phyloP scores from a whole-genome alignment of 2,113 vertebrate species.

The Takifugu flavidus region DNA sequence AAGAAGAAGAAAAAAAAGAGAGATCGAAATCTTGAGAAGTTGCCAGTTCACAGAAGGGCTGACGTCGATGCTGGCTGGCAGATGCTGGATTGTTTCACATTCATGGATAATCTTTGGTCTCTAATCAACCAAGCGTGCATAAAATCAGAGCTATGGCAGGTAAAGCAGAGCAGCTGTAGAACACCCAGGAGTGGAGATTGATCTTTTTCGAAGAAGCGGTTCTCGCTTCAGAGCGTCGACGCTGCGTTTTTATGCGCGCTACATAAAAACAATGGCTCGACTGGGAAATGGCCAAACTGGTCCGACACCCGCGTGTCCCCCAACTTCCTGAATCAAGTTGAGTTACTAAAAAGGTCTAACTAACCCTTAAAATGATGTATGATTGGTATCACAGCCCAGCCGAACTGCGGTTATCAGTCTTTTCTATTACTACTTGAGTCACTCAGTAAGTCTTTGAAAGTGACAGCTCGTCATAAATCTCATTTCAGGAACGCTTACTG shows the following conservation, averaged over 20 bases:
- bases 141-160: constrained; percentile 15
- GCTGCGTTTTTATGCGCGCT: neutral
- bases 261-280: neutral
- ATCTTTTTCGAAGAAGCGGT: neutral
- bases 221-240: constrained; percentile 5
- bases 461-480: constrained; percentile 62
- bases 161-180: constrained; percentile 8
- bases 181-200: constrained; percentile 11
- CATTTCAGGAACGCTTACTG: constrained; percentile 55
- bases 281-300: neutral
- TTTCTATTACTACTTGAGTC: constrained; percentile 24
- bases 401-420: constrained; percentile 1
- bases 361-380: constrained; percentile 5
- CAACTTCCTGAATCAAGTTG: neutral
- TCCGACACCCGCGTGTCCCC: too few relatives aligned
- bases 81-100: constrained; percentile 1
- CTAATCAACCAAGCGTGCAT: constrained; percentile 4
- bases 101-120: constrained; percentile 24
- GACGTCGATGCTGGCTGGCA: constrained; percentile 13
- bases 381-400: constrained; percentile 14
- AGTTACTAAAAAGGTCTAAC: constrained; percentile 2
- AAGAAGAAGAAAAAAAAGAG: neutral
- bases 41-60: constrained; percentile 42
- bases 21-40: constrained; percentile 39
- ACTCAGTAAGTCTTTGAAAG: constrained; percentile 39